Evolutionary conservation across 2,113 vertebrate genomes (phyloP), one percentile per base, ranked within the genome.

Genomic region (Condylura cristata): DNA sequence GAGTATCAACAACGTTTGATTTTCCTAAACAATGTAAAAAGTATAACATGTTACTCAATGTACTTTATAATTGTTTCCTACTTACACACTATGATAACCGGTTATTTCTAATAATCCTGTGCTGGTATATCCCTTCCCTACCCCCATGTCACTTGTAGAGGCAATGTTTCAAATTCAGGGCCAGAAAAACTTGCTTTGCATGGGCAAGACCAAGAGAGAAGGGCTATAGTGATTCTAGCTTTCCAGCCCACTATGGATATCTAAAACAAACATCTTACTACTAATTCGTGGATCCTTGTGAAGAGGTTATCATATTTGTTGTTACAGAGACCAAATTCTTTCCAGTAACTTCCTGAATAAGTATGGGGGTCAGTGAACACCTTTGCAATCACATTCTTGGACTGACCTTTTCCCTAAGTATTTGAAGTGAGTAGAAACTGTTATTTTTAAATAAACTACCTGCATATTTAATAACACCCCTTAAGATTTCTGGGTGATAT

Each of bases 311-410:
- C 66, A 26, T 63, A 46, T 58, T 6, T 14, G 28, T 13, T 91
- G 44, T 58, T 58, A 81, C 41, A 92, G 6, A 5, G 48, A 63
- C 16, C 93, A 76, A 96, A 81, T 34, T 48, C 32, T 65, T 94
- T 89, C 68, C 88, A 86, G 85, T 76, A 32, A 22, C 80, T 95
- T 97, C 93, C 88, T 97, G 39, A 92, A 37, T 76, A 61, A 94
- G 9, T 1, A 12, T 3, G 16, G 2, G 2, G 2, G 8, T 0
- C 2, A 94, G 17, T 32, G 6, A n/a, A 13, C 6, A 18, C 14
- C 86, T 96, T 65, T 20, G 3, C 72, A 71, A 86, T 60, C 93
- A 93, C 44, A 95, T 34, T 90, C 28, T 11, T 34, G 26, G 3
- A 37, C 53, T 56, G 39, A 37, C 6, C 32, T 83, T 81, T 82